Conservation (phyloP, 1,140 invertebrate genomes). For the Brachionus rubens region DNA sequence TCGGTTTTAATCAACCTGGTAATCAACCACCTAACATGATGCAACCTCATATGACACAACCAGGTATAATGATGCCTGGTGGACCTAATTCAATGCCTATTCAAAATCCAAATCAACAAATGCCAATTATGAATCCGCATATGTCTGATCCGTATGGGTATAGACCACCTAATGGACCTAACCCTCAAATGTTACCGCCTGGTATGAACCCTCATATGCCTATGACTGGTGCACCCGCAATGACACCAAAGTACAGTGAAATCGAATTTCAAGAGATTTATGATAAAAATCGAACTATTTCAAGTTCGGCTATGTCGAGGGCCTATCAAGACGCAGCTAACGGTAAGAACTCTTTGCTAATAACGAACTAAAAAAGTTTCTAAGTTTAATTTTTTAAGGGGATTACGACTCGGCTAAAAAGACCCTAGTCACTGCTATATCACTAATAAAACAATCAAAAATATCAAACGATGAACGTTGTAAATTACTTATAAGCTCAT, state of each 20-base stretch:
- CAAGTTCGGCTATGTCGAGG: slow-evolving; percentile 88
- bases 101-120: slow-evolving; percentile 41
- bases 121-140: slow-evolving; percentile 1
- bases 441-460: slow-evolving; percentile 96
- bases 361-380: background rate
- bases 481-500: slow-evolving; percentile 91
- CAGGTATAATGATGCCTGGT: background rate
- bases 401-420: slow-evolving; percentile 97
- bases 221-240: background rate
- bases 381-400: slow-evolving; percentile 62
- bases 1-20: background rate
- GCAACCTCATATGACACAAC: background rate
- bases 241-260: slow-evolving; percentile 68
- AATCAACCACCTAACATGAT: background rate
- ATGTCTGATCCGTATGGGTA: slow-evolving; percentile 3
- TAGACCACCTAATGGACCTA: background rate
- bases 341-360: slow-evolving; percentile 54
- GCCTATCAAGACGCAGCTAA: slow-evolving; percentile 95
- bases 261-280: slow-evolving; percentile 98
- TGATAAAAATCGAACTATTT: slow-evolving; percentile 91
- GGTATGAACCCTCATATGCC: background rate
- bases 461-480: slow-evolving; percentile 94
- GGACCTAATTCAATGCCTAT: background rate
- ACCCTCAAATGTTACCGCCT: background rate
- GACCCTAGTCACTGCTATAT: slow-evolving; percentile 95